A percentile compares a stretch with the other conserved stretches of the same genome.
These are phyloP conservation scores for Protosalanx chinensis DNA, from an alignment of 2,797 vertebrate genomes.

Conservation along the genomic window DNA sequence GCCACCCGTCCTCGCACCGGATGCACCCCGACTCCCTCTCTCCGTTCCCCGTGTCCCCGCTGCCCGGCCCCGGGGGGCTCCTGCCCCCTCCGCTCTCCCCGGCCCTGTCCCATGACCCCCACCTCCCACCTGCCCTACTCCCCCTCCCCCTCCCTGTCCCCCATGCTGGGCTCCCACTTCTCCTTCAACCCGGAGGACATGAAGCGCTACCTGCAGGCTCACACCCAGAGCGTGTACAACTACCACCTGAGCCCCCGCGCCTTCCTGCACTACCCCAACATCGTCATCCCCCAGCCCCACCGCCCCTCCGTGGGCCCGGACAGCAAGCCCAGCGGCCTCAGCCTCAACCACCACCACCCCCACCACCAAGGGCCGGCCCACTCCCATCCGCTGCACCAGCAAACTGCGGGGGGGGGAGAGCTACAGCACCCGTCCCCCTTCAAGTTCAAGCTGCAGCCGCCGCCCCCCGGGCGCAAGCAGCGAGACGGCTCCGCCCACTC, in stretches of 20 bases:
- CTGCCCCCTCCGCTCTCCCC: constrained; percentile 83
- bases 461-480: constrained; percentile 84
- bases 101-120: constrained; percentile 85
- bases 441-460: constrained; percentile 93
- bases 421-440: constrained; percentile 72
- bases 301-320: constrained; percentile 73
- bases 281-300: constrained; percentile 87
- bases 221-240: constrained; percentile 91
- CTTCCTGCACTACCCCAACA: constrained; percentile 90
- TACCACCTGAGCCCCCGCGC: constrained; percentile 93
- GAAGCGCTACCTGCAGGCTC: constrained; percentile 93
- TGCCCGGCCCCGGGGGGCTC: constrained; percentile 71
- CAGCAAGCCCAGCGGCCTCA: constrained; percentile 49
- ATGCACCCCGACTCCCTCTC: constrained; percentile 74
- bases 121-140: constrained; percentile 84
- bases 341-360: constrained; percentile 46
- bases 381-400: constrained; percentile 55
- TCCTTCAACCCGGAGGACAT: constrained; percentile 94
- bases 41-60: constrained; percentile 80
- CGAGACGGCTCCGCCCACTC: constrained; percentile 64
- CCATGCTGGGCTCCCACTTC: constrained; percentile 88
- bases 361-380: constrained; percentile 55
- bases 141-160: constrained; percentile 84
- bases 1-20: constrained; percentile 54
- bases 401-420: constrained; percentile 35